Evolutionary conservation across 2,797 vertebrate genomes (phyloP).

Genomic region (Acanthiza pusilla): DNA sequence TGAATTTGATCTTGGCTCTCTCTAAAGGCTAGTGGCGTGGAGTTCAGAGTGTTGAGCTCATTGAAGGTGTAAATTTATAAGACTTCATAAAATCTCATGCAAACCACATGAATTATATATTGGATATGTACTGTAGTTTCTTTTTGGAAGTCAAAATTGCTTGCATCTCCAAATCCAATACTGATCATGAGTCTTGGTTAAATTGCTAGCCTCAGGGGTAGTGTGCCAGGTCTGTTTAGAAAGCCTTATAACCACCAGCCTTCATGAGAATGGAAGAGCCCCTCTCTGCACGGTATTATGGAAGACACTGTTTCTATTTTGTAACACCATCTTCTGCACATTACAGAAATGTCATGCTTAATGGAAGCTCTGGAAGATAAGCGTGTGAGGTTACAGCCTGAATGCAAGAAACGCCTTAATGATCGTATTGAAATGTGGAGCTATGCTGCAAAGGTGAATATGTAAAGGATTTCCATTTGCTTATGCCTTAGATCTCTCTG

Average conservation of each 20-base stretch:
- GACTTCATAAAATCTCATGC: background rate
- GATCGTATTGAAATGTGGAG: constrained; percentile 99
- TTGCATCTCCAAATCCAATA: background rate
- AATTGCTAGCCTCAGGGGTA: background rate
- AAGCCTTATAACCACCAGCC: background rate
- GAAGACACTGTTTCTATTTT: background rate
- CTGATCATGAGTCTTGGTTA: background rate
- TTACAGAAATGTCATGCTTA: constrained; percentile 95
- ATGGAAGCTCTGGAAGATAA: constrained; percentile 97
- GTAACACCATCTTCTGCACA: background rate
- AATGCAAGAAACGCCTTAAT: constrained; percentile 97
- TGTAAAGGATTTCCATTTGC: background rate
- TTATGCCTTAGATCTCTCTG: background rate
- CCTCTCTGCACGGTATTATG: background rate
- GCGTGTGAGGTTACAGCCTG: constrained; percentile 90
- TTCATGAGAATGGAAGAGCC: background rate
- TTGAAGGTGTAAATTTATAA: background rate
- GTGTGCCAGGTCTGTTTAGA: background rate
- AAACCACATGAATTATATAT: background rate
- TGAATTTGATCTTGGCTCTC: background rate
- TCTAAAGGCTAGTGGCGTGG: background rate
- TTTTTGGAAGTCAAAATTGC: background rate
- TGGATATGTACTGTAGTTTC: background rate
- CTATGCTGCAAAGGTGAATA: constrained; percentile 90
- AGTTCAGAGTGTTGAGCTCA: background rate